Evolutionary conservation across 1,140 invertebrate genomes (phyloP).

Genomic region (Agraylea sexmaculata): DNA sequence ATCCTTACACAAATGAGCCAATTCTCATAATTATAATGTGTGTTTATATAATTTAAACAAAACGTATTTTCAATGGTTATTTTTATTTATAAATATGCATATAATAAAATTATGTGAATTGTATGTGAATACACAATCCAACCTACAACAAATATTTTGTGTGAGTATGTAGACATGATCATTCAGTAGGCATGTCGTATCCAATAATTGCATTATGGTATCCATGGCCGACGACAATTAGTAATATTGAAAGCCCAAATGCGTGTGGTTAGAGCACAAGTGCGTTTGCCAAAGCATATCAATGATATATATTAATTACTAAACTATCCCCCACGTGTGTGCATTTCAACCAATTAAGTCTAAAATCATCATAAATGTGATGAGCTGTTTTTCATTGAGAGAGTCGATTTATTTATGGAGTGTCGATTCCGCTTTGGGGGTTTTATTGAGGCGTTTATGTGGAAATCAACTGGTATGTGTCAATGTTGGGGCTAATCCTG

Average conservation of each 20-base stretch:
- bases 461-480: neutral
- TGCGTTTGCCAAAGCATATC: slow-evolving; percentile 15
- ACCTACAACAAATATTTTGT: no score
- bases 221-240: slow-evolving; percentile 19
- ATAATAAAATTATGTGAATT: no score
- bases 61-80: no score
- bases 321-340: neutral
- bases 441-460: neutral
- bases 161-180: no score
- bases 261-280: slow-evolving; percentile 16
- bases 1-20: no score
- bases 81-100: no score
- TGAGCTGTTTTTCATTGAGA: neutral
- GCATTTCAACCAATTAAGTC: slow-evolving; percentile 6
- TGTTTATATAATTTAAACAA: no score
- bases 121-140: no score
- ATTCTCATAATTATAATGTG: no score
- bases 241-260: slow-evolving; percentile 17
- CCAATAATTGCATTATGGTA: slow-evolving; percentile 21
- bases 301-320: no score
- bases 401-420: neutral
- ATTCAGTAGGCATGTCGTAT: neutral
- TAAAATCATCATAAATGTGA: neutral
- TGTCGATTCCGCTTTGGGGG: neutral
- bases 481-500: neutral